phyloP scores from a whole-genome alignment of 2,113 vertebrate genomes.

The Carassius carassius region DNA sequence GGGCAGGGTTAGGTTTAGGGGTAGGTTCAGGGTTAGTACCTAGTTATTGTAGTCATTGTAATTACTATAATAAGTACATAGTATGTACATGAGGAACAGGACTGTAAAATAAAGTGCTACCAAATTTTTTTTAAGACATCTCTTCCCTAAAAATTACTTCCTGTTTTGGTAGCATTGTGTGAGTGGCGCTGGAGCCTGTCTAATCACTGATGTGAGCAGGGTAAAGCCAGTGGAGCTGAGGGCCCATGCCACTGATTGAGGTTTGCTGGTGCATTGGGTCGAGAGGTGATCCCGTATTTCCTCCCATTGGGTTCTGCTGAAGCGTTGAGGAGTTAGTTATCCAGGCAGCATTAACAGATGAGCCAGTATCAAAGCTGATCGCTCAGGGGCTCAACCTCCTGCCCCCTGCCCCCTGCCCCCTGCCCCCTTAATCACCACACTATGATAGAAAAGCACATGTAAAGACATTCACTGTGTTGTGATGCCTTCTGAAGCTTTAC shows the following conservation, averaged over 20 bases:
- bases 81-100: no score
- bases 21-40: no score
- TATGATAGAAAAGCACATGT: conserved; percentile 53
- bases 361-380: conserved; percentile 66
- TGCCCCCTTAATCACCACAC: conserved; percentile 49
- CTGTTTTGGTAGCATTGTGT: conserved; percentile 32
- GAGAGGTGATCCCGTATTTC: conserved; percentile 53
- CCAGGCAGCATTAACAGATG: conserved; percentile 63
- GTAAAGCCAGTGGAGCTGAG: conserved; percentile 40
- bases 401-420: conserved; percentile 50
- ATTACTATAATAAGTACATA: no score
- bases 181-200: conserved; percentile 23
- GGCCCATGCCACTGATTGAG: conserved; percentile 44
- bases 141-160: conserved; percentile 36
- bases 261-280: conserved; percentile 55
- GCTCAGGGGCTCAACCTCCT: conserved; percentile 41
- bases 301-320: conserved; percentile 63
- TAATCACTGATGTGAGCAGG: conserved; percentile 50
- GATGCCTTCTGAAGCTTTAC: neutral
- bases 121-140: conserved; percentile 2
- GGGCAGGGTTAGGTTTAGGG: no score
- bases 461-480: conserved; percentile 38
- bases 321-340: conserved; percentile 54
- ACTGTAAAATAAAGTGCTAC: no score
- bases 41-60: no score